A percentile compares a stretch with the other conserved stretches of the same genome.
phyloP scores from a whole-genome alignment of 2,113 vertebrate species.

The Rissa tridactyla region DNA sequence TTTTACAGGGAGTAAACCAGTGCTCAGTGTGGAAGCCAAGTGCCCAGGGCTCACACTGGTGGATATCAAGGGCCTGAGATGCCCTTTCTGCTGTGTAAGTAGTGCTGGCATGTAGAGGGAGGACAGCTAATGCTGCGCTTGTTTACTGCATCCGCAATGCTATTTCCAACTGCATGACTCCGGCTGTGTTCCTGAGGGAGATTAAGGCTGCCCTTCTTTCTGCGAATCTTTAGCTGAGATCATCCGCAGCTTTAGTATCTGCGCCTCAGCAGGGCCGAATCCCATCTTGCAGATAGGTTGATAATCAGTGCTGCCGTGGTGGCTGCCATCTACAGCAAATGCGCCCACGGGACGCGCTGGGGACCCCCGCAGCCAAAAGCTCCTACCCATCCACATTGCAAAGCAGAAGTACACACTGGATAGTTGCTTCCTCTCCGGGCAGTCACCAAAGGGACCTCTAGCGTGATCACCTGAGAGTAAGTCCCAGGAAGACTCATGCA shows the following conservation, averaged over 20 bases:
- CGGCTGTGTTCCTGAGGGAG: not conserved
- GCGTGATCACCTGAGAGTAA: not conserved
- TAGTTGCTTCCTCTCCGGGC: not conserved
- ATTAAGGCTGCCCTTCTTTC: constrained; percentile 31
- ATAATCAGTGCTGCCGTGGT: not conserved
- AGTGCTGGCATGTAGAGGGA: not conserved
- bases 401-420: not conserved
- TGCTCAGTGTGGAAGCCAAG: not conserved
- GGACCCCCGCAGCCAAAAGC: not conserved
- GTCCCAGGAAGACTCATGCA: not conserved
- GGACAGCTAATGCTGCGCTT: not conserved
- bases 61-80: not conserved
- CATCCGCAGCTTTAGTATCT: not conserved
- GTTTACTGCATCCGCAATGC: not conserved
- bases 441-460: not conserved
- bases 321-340: rapidly evolving
- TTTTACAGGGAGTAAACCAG: not conserved
- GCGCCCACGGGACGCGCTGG: rapidly evolving
- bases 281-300: not conserved
- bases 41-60: rapidly evolving
- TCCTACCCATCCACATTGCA: not conserved
- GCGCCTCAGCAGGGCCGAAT: not conserved
- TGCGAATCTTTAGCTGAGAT: constrained; percentile 1
- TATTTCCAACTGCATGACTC: constrained; percentile 33
- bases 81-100: not conserved